A percentile compares a stretch with the other conserved stretches of the same genome.
Evolutionary conservation across 2,888 invertebrate species (phyloP).

Genomic region (Carterocephalus palaemon): DNA sequence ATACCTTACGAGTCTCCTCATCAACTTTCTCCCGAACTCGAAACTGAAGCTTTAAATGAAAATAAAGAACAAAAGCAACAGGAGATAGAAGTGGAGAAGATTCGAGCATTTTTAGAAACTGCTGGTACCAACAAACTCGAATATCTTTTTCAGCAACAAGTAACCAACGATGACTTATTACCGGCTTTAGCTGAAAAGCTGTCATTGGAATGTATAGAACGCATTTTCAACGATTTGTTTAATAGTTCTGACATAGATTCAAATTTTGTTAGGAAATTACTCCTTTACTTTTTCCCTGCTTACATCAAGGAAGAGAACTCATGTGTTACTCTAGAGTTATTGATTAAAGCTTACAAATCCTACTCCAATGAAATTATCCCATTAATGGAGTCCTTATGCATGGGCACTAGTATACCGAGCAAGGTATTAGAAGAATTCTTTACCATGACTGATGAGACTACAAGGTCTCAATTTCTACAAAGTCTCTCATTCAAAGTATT

Average conservation of each 20-base stretch:
- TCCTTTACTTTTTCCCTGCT: constrained; percentile 39
- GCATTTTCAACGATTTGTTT: constrained; percentile 44
- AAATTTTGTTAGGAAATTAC: constrained; percentile 38
- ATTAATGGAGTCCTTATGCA: constrained; percentile 41
- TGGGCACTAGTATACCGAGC: constrained; percentile 41
- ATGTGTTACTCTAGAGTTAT: constrained; percentile 44
- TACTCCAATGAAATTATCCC: constrained; percentile 39
- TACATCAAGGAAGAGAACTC: constrained; percentile 45
- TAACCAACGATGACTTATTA: background rate
- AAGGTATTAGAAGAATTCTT: constrained; percentile 48
- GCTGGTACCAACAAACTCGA: background rate
- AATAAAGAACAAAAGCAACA: background rate
- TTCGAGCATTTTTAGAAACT: background rate
- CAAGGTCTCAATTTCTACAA: constrained; percentile 38
- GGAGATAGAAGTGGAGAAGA: constrained; percentile 1
- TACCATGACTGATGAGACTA: constrained; percentile 33
- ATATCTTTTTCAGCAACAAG: background rate
- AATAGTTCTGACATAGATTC: constrained; percentile 27
- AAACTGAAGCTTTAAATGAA: too few species aligned
- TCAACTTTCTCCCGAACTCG: too few species aligned
- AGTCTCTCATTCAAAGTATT: constrained; percentile 40
- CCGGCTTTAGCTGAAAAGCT: constrained; percentile 41
- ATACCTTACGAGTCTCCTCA: too few species aligned
- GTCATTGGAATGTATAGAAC: constrained; percentile 38
- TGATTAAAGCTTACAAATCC: constrained; percentile 40